phyloP scores from a whole-genome alignment of 2,113 vertebrate species.

The Bos indicus region DNA sequence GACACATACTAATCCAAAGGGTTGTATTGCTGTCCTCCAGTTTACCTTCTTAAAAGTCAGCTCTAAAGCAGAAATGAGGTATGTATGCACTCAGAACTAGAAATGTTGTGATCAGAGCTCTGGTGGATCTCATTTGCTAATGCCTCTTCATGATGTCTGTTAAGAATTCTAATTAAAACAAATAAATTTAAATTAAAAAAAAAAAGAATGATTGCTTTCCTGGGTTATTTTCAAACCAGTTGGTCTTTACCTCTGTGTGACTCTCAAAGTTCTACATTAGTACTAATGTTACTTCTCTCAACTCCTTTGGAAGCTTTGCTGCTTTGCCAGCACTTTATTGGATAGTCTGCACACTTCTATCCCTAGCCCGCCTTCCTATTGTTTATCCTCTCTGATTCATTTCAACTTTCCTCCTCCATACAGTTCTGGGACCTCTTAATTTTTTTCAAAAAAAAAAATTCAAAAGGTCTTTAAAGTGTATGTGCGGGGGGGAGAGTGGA shows the following conservation, averaged over 20 bases:
- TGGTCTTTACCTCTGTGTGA: background rate
- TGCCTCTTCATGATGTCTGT: background rate
- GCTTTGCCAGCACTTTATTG: no score
- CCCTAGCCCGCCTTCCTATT: background rate
- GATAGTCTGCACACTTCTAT: no score
- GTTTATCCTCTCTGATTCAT: background rate
- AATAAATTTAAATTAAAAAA: no score
- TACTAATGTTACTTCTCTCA: background rate
- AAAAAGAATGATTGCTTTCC: background rate
- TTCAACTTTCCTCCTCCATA: fast-evolving
- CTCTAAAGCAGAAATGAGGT: background rate
- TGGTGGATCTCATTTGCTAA: background rate
- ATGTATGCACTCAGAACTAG: background rate
- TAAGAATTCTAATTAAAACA: background rate
- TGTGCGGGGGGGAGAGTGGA: fast-evolving
- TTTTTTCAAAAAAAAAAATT: background rate
- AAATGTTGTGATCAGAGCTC: background rate
- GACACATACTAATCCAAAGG: background rate
- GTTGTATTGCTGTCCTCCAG: background rate
- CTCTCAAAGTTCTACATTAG: background rate
- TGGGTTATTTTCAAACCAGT: background rate
- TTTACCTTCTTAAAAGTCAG: background rate
- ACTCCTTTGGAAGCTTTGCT: background rate
- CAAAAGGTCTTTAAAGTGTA: background rate
- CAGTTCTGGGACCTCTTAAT: background rate